Conservation (phyloP, 2,113 vertebrate species). For the Platycercus adscitus region DNA sequence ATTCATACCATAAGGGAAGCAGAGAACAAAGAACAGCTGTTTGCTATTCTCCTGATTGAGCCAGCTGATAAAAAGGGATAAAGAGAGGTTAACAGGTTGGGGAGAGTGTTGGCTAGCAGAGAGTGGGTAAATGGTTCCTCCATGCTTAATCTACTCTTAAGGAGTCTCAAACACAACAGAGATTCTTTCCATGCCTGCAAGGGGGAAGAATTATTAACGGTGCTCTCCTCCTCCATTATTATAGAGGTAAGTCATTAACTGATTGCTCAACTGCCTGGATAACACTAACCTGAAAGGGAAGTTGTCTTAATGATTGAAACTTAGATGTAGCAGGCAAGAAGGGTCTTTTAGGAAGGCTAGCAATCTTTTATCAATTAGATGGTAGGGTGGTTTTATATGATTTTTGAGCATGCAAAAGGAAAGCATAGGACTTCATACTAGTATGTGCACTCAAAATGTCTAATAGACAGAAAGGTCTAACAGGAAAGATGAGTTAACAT, state of each 20-base stretch:
- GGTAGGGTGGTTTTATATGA: not conserved
- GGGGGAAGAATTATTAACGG: rapidly evolving
- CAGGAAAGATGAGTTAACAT: rapidly evolving
- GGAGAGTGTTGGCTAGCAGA: not conserved
- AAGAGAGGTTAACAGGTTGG: not conserved
- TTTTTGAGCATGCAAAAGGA: not conserved
- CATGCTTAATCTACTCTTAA: not conserved
- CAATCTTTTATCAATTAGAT: too few relatives aligned
- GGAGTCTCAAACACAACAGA: not conserved
- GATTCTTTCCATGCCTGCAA: not conserved
- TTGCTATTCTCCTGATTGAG: not conserved
- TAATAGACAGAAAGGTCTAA: not conserved
- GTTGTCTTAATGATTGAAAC: not conserved
- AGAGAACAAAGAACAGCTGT: not conserved
- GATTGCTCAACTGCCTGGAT: not conserved
- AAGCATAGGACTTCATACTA: not conserved
- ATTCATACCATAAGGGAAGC: not conserved
- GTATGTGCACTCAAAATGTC: too few relatives aligned
- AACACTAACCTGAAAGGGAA: not conserved
- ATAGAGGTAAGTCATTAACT: not conserved
- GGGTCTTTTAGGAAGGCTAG: not conserved
- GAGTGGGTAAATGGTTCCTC: rapidly evolving
- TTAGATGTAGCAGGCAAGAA: not conserved
- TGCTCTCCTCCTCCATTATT: not conserved
- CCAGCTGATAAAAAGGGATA: not conserved